phyloP scores from a whole-genome alignment of 2,797 vertebrate species.

The Melanotaenia parkinsoni region DNA sequence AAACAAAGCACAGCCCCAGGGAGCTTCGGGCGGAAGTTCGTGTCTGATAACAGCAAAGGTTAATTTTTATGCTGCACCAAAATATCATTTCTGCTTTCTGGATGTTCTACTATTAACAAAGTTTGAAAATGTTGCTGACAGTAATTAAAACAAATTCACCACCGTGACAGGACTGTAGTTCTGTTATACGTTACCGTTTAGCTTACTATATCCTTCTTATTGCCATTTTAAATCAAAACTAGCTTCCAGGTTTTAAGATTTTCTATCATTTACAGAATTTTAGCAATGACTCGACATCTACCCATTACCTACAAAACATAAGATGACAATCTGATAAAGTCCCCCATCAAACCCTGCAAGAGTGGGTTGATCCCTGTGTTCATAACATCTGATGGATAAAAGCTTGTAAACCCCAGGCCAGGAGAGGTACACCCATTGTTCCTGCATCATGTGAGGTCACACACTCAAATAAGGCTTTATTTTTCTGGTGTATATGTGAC shows the following conservation, averaged over 20 bases:
- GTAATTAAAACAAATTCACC: too few species aligned
- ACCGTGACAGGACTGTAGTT: too few species aligned
- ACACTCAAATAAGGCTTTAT: conserved; percentile 22
- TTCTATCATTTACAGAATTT: background rate
- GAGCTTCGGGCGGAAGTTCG: conserved; percentile 1
- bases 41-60: background rate
- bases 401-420: conserved; percentile 37
- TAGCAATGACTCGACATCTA: background rate
- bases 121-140: too few species aligned
- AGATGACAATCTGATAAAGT: conserved; percentile 26
- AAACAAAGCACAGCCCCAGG: conserved; percentile 16
- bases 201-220: too few species aligned
- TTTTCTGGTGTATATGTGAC: conserved; percentile 29
- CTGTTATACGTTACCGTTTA: too few species aligned
- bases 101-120: too few species aligned
- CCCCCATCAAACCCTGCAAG: conserved; percentile 9
- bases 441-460: conserved; percentile 44
- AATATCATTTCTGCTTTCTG: too few species aligned
- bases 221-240: background rate
- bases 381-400: conserved; percentile 27
- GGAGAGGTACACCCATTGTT: conserved; percentile 41
- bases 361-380: conserved; percentile 32
- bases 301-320: conserved; percentile 1
- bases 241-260: background rate
- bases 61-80: background rate